Evolutionary conservation across 2,888 invertebrate genomes (phyloP).

Genomic region (Sialis fuliginosa): DNA sequence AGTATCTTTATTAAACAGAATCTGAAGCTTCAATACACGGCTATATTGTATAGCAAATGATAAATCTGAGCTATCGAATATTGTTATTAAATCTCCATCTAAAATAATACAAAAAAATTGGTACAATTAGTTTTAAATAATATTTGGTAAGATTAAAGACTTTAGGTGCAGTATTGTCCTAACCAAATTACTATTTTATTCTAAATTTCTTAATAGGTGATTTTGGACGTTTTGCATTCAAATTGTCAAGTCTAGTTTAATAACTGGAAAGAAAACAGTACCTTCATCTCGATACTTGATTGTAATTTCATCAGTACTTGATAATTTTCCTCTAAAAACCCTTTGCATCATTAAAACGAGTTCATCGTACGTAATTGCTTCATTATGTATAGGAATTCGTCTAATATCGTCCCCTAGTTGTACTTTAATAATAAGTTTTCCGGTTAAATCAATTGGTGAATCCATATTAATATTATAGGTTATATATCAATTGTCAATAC

Average conservation of each 20-base stretch:
- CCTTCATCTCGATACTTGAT: slow-evolving; percentile 59
- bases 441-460: slow-evolving; percentile 27
- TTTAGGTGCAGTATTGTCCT: too few species aligned
- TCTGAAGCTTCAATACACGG: slow-evolving; percentile 41
- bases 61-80: slow-evolving; percentile 50
- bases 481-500: background rate
- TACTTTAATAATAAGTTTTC: slow-evolving; percentile 34
- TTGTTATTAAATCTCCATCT: slow-evolving; percentile 55
- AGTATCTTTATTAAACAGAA: slow-evolving; percentile 26
- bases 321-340: slow-evolving; percentile 43
- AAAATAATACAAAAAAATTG: slow-evolving; percentile 13
- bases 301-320: slow-evolving; percentile 42
- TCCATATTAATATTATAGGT: slow-evolving; percentile 16
- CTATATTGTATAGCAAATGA: slow-evolving; percentile 51
- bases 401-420: slow-evolving; percentile 48
- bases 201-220: too few species aligned
- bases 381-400: slow-evolving; percentile 51
- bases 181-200: too few species aligned
- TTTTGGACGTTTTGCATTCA: too few species aligned
- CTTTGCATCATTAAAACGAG: slow-evolving; percentile 55
- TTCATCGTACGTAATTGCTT: slow-evolving; percentile 52
- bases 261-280: slow-evolving; percentile 13
- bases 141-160: too few species aligned
- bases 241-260: too few species aligned
- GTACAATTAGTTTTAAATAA: too few species aligned